Evolutionary conservation across 2,888 invertebrate genomes (phyloP), one percentile per base, ranked within the genome.

Genomic region (Archips crataeganus): DNA sequence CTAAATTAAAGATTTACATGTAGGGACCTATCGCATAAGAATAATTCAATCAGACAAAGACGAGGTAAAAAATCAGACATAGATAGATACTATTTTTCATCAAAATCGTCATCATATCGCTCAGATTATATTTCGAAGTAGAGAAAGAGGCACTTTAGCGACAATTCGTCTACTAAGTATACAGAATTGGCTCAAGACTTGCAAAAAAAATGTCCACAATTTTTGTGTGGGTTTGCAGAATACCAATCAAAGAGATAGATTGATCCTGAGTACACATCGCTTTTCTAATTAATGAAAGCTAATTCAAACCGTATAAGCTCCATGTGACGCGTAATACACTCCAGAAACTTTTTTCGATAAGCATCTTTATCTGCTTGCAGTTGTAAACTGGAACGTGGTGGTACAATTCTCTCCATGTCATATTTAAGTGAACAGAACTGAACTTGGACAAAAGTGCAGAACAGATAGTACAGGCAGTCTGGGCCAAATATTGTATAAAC

Each of bases 371-470:
- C 66, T 3, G 65, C 42, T 45, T 70, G 65, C 8, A 23, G 3
- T 45, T 64, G 61, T 15, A 63, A 57, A 45, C 66, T 72, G 42
- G 32, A 23, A 64, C 75, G 71, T 36, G 71, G 63, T 49, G 75
- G 71, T 15, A 81, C 73, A 45, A 89, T 78, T 64, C 75, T 77
- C 47, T 81, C 76, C 49, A 88, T 73, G 62, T 88, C 84, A 39
- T 81, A 77, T 60, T 84, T 79, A n/a, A 90, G 77, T 6, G 75
- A 76, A 47, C 76, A 75, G 68, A 88, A 87, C 74, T 89, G 86
- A 39, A 86, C 81, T 74, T 87, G 81, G 57, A 90, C 83, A 74
- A 84, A 88, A 10, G 87, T 84, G 59, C 86, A 86, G n/a, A 79
- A 82, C 1, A 83, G 79, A 36, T 86, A 85, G 70, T 82, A 89